Base-by-base conservation (phyloP, 1,140 invertebrate species). In the Drosophila dunni region DNA sequence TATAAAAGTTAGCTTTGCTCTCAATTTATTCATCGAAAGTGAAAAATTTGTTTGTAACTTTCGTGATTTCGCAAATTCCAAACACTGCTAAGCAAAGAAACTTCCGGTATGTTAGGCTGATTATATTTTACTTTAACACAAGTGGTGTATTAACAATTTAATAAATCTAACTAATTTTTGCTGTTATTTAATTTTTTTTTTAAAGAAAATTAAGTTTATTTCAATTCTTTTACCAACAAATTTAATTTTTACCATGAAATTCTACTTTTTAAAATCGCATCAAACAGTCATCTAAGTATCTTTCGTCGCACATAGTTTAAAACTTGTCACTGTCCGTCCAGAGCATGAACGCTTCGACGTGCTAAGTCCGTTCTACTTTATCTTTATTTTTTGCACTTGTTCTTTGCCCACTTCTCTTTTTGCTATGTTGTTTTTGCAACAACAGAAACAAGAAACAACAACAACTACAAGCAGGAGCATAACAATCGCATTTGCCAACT, bases 401-500 rank as follows among this genome's bases (percentile, higher is more conserved):
- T 46, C 81, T 53, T 74, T 71, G 66, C 54, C 24, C 24, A 20
- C 24, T 29, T 29, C 24, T 36, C 34, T 71, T 65, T 75, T 71
- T 42, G 60, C 64, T 38, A 50, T 71, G 56, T 61, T 44, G 73
- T 71, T 60, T 29, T 9, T 34, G 17, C 17, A 48, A 11, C 36
- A 17, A 58, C 60, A 57, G 7, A 34, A 57, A 17, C 61, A 54
- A 11, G 9, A 46, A 7, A 42, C 42, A 66, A 42, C 42, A 66
- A 56, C 48, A 29, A 44, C 24, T 34, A 46, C 46, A 42, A 10
- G 17, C 61, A 62, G 24, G 50, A 72, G 79, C 83, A 86, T 54
- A 82, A 88, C 82, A 86, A 86, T 88, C 82, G 82, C 82, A 88
- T 86, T 86, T 86, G 76, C 83, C 79, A 86, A 86, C 83, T 86